Base-by-base conservation (phyloP, 1,140 invertebrate species). In the Drosophila neocordata region DNA sequence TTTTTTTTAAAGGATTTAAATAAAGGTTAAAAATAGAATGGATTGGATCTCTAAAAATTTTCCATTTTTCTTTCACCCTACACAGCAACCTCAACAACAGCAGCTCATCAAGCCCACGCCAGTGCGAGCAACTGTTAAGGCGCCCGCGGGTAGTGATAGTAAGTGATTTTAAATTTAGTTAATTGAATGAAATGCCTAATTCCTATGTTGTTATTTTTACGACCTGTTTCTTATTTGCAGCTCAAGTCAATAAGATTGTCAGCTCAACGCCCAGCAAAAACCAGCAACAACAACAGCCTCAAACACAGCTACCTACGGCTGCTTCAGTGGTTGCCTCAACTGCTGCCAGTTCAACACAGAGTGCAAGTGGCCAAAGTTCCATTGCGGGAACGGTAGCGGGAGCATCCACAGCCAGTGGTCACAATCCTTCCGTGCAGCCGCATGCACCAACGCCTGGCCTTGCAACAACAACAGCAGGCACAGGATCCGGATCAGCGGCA, bases 71-170 rank as follows among this genome's bases (percentile, higher is more conserved):
- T 69, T 20, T 51, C 57, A 15, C 11, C 9, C 41, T 20, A 20
- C 9, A 48, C 41, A 48, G 41, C 41, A 48, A 48, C 41, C 41
- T 48, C 41, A 48, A 48, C 41, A 77, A 63, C 74, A 70, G 74
- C 81, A 94, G 93, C 94, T 94, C 77, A 94, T 96, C 35, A 96
- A 96, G 92, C 95, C 95, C 15, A 95, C 93, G 71, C 95, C 95
- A 61, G 94, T 96, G 52, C 93, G 95, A 92, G 94, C 95, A 31
- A 95, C 93, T 92, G 93, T 94, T 12, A 95, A 94, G 92, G 93
- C 93, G 53, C 92, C 92, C 83, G 93, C 89, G 62, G 63, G 74
- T 72, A 79, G 77, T 82, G 88, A 90, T 72, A 72, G 88, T 90
- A 61, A 81, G 77, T 79, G 1, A 22, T 41, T 6, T 31, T 6